A percentile compares a stretch with the other conserved stretches of the same genome.
These are phyloP conservation scores for Eulithis testata DNA, from an alignment of 2,888 invertebrate genomes.

Conservation along the genomic window DNA sequence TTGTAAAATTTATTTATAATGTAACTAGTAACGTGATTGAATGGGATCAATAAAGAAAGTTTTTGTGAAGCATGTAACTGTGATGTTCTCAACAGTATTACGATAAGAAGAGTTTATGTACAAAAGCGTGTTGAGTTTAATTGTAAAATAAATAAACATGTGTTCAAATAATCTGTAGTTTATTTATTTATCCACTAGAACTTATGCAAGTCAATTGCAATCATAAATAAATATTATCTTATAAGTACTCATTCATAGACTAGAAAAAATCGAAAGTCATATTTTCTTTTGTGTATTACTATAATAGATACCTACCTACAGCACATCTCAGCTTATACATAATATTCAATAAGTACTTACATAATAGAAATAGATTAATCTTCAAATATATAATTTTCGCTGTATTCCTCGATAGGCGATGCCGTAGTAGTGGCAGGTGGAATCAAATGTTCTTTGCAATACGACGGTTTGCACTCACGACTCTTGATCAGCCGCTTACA, in stretches of 20 bases:
- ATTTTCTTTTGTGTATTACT: conserved; percentile 1
- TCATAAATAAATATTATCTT: not conserved
- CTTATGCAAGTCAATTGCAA: not conserved
- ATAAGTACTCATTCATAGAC: too few relatives aligned
- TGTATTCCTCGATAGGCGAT: conserved; percentile 27
- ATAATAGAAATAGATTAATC: conserved; percentile 6
- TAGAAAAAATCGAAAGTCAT: not conserved
- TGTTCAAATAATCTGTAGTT: conserved; percentile 34
- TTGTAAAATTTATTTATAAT: not conserved
- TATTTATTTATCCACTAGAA: not conserved
- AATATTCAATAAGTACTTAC: not conserved
- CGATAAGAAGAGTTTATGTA: conserved; percentile 13
- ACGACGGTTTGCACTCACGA: conserved; percentile 62
- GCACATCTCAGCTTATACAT: too few relatives aligned
- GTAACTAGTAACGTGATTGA: not conserved
- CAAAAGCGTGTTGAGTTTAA: conserved; percentile 10
- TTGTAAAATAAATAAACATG: conserved; percentile 40
- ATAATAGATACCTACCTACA: not conserved
- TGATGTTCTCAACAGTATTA: conserved; percentile 24
- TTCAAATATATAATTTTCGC: conserved; percentile 27
- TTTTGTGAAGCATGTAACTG: conserved; percentile 13
- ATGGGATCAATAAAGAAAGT: conserved; percentile 15
- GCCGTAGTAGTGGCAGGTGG: conserved; percentile 36
- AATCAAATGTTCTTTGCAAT: conserved; percentile 53
- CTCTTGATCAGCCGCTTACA: conserved; percentile 69